phyloP scores from a whole-genome alignment of 2,113 vertebrate genomes.

The Labrus mixtus region DNA sequence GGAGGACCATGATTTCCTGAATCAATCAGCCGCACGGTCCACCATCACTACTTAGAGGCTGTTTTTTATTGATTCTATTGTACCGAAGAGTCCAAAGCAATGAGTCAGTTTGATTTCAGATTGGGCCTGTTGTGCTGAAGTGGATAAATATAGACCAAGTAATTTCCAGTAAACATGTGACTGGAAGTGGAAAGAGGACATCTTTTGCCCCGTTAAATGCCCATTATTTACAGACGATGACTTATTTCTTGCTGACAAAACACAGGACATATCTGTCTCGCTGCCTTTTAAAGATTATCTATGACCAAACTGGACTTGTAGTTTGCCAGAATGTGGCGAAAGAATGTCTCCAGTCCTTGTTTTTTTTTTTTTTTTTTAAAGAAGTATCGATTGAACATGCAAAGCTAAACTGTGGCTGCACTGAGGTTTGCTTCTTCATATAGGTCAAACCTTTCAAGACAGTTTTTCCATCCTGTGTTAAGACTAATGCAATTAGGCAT shows the following conservation, averaged over 20 bases:
- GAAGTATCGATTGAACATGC: background rate
- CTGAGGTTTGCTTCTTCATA: constrained; percentile 19
- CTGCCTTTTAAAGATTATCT: background rate
- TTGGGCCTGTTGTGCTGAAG: background rate
- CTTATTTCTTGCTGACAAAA: background rate
- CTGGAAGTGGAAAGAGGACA: background rate
- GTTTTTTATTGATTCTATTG: constrained; percentile 45
- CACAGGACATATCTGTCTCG: background rate
- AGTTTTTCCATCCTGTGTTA: constrained; percentile 52
- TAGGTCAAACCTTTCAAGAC: constrained; percentile 37
- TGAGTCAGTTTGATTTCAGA: background rate
- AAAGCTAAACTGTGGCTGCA: constrained; percentile 11
- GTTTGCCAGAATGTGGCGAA: constrained; percentile 14
- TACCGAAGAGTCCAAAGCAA: constrained; percentile 3
- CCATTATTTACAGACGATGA: background rate
- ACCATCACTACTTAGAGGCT: constrained; percentile 34
- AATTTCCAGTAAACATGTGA: background rate
- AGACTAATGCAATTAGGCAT: constrained; percentile 75
- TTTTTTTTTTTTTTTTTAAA: background rate
- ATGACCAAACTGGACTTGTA: background rate
- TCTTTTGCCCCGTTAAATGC: background rate
- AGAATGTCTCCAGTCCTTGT: background rate
- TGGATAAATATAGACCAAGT: background rate
- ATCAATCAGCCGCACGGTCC: constrained; percentile 46
- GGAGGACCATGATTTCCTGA: constrained; percentile 46